A percentile compares a stretch with the other conserved stretches of the same genome.
phyloP scores from a whole-genome alignment of 2,888 invertebrate genomes.

The Atherix ibis region DNA sequence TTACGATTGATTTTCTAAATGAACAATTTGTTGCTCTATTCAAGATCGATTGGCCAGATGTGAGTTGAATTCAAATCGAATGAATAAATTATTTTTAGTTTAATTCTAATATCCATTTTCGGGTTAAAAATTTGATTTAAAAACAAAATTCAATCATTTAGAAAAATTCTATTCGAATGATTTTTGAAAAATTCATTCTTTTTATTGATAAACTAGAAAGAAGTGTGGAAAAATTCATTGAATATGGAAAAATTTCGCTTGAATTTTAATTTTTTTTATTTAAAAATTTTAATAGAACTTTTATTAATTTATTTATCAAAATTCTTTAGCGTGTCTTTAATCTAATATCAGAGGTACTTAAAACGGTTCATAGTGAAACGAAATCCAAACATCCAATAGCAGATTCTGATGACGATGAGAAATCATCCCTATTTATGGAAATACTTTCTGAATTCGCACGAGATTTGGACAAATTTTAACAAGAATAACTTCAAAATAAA shows the following conservation, averaged over 20 bases:
- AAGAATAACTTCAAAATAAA: too few species aligned
- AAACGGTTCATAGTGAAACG: conserved; percentile 4
- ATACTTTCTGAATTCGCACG: conserved; percentile 28
- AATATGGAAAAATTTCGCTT: too few species aligned
- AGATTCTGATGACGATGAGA: conserved; percentile 16
- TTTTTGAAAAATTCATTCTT: too few species aligned
- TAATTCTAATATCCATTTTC: background rate
- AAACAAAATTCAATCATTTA: background rate
- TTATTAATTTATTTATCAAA: background rate
- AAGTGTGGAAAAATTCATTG: too few species aligned
- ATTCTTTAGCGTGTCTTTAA: conserved; percentile 7
- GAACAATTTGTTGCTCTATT: conserved; percentile 52
- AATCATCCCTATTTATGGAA: conserved; percentile 30
- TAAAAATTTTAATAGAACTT: too few species aligned
- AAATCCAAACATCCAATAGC: background rate
- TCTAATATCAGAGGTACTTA: conserved; percentile 8
- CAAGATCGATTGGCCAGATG: conserved; percentile 48
- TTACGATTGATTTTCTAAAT: conserved; percentile 44
- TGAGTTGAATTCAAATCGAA: conserved; percentile 18
- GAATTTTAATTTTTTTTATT: too few species aligned
- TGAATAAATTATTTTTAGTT: background rate
- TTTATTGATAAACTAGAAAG: too few species aligned
- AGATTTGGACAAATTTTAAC: conserved; percentile 25
- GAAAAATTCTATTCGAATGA: too few species aligned
- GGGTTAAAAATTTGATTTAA: too few species aligned